phyloP scores from a whole-genome alignment of 2,888 invertebrate genomes.

The Athalia cordata region DNA sequence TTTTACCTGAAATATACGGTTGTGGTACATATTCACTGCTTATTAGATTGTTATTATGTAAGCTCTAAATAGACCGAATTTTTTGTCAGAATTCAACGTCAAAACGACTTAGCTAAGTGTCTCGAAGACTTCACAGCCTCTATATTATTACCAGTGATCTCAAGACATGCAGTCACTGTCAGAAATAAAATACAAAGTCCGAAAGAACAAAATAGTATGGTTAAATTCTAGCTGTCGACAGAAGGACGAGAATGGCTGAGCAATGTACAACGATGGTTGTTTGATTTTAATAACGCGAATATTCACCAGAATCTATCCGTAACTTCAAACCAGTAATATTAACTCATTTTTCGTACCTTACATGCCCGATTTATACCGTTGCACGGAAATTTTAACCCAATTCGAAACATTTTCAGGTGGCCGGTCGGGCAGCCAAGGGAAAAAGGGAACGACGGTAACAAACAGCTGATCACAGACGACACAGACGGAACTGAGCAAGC shows the following conservation, averaged over 20 bases:
- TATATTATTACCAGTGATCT: no score
- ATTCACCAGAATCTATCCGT: not conserved
- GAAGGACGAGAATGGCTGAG: no score
- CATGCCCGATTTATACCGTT: conserved; percentile 69
- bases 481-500: conserved; percentile 48
- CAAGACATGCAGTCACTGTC: no score
- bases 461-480: conserved; percentile 63
- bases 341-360: conserved; percentile 54
- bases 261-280: no score
- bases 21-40: not conserved
- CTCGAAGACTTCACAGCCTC: no score
- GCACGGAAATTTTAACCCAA: conserved; percentile 72
- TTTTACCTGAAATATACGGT: conserved; percentile 61
- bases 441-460: conserved; percentile 65
- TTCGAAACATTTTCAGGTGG: conserved; percentile 71
- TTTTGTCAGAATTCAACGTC: not conserved
- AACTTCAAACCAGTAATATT: not conserved
- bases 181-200: no score
- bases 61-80: conserved; percentile 48
- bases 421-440: conserved; percentile 66
- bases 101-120: not conserved
- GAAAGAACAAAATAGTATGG: no score
- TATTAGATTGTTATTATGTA: conserved; percentile 62
- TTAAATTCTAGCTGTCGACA: no score
- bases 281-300: not conserved